Conservation (phyloP, 2,888 invertebrate genomes). For the Biston stratarius region DNA sequence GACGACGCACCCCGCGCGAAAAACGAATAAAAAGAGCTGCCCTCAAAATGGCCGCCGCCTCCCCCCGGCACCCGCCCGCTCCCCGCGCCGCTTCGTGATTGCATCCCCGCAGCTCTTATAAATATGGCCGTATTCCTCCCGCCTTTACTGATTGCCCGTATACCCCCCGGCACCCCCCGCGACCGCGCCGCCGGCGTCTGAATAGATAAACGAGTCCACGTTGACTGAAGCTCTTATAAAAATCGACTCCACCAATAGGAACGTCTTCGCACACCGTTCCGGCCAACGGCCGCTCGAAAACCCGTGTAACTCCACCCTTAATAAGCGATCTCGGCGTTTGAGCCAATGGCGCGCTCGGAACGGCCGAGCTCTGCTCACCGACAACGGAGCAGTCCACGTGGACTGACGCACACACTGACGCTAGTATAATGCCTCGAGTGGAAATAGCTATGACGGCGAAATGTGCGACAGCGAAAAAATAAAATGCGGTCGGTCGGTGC, state of each 20-base stretch:
- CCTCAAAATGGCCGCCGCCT: slow-evolving; percentile 91
- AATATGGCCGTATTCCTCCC: slow-evolving; percentile 87
- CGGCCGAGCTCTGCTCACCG: slow-evolving; percentile 76
- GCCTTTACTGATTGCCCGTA: slow-evolving; percentile 88
- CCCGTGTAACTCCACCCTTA: slow-evolving; percentile 86
- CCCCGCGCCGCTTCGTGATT: slow-evolving; percentile 87
- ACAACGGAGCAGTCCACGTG: slow-evolving; percentile 83
- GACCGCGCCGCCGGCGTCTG: slow-evolving; percentile 87
- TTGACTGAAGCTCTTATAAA: slow-evolving; percentile 85
- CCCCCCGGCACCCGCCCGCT: slow-evolving; percentile 77
- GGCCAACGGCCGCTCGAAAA: slow-evolving; percentile 66
- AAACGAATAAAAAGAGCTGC: slow-evolving; percentile 89
- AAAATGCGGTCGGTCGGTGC: slow-evolving; percentile 86
- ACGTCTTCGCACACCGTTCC: slow-evolving; percentile 52
- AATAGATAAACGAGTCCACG: slow-evolving; percentile 88
- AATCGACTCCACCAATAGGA: slow-evolving; percentile 78
- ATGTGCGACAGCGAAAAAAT: slow-evolving; percentile 87
- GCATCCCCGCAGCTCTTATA: slow-evolving; percentile 87
- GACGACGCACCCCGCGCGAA: slow-evolving; percentile 86
- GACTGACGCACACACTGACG: slow-evolving; percentile 79
- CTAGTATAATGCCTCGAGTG: slow-evolving; percentile 86
- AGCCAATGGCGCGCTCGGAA: slow-evolving; percentile 67
- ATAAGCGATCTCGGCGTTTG: slow-evolving; percentile 80
- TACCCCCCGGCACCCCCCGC: slow-evolving; percentile 86
- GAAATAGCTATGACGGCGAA: slow-evolving; percentile 87